phyloP scores from a whole-genome alignment of 2,113 vertebrate species.

The Artemisiospiza belli region DNA sequence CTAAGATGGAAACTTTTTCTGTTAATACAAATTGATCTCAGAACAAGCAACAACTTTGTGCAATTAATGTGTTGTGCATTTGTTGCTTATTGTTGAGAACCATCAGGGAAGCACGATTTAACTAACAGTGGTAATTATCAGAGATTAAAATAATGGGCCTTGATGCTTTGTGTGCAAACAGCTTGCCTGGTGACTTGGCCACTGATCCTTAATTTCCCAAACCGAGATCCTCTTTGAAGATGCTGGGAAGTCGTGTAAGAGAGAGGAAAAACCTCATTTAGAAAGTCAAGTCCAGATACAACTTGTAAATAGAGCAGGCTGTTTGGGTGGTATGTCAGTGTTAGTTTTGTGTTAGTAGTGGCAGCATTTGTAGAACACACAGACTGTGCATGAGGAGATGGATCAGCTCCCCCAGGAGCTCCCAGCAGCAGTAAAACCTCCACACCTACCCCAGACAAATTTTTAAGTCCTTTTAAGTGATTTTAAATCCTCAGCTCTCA shows the following conservation, averaged over 20 bases:
- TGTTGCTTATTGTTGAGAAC: background rate
- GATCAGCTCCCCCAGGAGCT: background rate
- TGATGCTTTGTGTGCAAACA: slow-evolving; percentile 6
- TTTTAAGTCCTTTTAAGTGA: background rate
- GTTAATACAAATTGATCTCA: background rate
- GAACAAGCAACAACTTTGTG: background rate
- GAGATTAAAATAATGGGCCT: background rate
- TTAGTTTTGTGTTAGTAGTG: background rate
- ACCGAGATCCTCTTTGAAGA: background rate
- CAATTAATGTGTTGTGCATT: background rate
- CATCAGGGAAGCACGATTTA: background rate
- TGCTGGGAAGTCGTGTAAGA: background rate
- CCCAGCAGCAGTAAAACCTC: background rate
- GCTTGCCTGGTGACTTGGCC: background rate
- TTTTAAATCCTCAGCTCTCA: background rate
- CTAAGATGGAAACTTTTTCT: slow-evolving; percentile 21
- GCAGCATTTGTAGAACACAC: background rate
- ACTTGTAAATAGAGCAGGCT: background rate
- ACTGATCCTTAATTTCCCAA: background rate
- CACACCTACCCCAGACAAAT: background rate
- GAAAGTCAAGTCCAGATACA: background rate
- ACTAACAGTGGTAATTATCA: background rate
- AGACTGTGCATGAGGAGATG: background rate
- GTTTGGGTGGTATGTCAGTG: background rate
- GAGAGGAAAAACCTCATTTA: background rate